Conservation (phyloP, 2,888 invertebrate genomes). For the Caenorhabditis sp. region DNA sequence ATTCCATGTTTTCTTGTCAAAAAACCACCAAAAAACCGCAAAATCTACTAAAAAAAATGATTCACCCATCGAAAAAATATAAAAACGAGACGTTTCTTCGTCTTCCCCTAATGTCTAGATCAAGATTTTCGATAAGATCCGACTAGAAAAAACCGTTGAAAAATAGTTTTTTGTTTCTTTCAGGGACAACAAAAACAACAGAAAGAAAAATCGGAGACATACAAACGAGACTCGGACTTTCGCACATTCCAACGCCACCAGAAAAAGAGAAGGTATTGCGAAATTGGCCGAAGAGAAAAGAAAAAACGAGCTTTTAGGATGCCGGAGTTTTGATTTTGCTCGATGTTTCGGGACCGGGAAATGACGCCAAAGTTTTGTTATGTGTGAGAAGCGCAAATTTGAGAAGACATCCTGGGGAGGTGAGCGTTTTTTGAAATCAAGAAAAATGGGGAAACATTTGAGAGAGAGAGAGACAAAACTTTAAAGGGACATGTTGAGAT, state of each 20-base stretch:
- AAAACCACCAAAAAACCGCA: too few relatives aligned
- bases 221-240: constrained; percentile 13
- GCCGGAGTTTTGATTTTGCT: constrained; percentile 49
- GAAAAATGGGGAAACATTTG: too few relatives aligned
- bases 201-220: constrained; percentile 8
- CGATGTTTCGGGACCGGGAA: constrained; percentile 9
- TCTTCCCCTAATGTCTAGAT: not conserved
- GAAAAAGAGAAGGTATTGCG: constrained; percentile 18
- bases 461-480: too few relatives aligned
- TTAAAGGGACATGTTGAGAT: too few relatives aligned
- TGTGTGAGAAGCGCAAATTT: constrained; percentile 42
- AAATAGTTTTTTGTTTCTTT: not conserved
- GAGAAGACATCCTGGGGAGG: constrained; percentile 45
- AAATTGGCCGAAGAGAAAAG: not conserved
- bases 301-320: constrained; percentile 29
- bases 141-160: constrained; percentile 1
- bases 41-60: constrained; percentile 1
- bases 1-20: too few relatives aligned
- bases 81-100: not conserved
- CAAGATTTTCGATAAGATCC: not conserved
- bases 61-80: not conserved
- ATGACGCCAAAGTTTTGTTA: constrained; percentile 38
- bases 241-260: constrained; percentile 7
- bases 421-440: too few relatives aligned
- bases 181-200: not conserved